Conservation (phyloP, 2,888 invertebrate species). For the Patella depressa region DNA sequence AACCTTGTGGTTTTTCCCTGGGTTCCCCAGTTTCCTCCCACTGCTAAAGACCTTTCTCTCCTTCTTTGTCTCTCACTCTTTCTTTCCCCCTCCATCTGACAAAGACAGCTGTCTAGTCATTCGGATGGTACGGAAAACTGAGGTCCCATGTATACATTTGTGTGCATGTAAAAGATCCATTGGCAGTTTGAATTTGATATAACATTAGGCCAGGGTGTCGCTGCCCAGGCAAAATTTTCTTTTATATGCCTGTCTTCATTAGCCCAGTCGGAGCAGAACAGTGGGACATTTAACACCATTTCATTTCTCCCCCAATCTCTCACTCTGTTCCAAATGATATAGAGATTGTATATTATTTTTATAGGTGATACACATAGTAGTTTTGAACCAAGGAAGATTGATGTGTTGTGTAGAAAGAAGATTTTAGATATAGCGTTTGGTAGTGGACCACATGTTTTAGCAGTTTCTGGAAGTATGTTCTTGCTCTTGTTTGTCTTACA, state of each 20-base stretch:
- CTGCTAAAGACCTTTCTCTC: too few relatives aligned
- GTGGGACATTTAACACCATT: not conserved
- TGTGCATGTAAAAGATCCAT: too few relatives aligned
- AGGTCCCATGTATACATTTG: too few relatives aligned
- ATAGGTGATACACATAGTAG: constrained; percentile 74
- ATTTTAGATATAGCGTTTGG: constrained; percentile 76
- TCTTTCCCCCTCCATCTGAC: too few relatives aligned
- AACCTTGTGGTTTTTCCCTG: too few relatives aligned
- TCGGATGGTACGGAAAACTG: too few relatives aligned
- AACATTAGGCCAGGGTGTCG: too few relatives aligned
- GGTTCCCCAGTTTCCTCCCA: too few relatives aligned
- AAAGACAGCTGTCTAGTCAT: too few relatives aligned
- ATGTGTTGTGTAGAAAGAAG: constrained; percentile 73
- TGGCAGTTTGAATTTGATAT: too few relatives aligned
- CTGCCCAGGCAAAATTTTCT: not conserved
- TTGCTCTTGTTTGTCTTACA: too few relatives aligned
- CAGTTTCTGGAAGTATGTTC: constrained; percentile 72
- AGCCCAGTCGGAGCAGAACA: not conserved
- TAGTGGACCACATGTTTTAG: constrained; percentile 77
- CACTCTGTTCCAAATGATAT: not conserved
- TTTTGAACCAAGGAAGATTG: constrained; percentile 74
- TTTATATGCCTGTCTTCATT: not conserved
- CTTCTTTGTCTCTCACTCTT: too few relatives aligned
- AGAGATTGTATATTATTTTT: constrained; percentile 1
- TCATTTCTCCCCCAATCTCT: not conserved